Evolutionary conservation across 2,113 vertebrate genomes (phyloP), one percentile per base, ranked within the genome.

Genomic region (Phasianus colchicus): DNA sequence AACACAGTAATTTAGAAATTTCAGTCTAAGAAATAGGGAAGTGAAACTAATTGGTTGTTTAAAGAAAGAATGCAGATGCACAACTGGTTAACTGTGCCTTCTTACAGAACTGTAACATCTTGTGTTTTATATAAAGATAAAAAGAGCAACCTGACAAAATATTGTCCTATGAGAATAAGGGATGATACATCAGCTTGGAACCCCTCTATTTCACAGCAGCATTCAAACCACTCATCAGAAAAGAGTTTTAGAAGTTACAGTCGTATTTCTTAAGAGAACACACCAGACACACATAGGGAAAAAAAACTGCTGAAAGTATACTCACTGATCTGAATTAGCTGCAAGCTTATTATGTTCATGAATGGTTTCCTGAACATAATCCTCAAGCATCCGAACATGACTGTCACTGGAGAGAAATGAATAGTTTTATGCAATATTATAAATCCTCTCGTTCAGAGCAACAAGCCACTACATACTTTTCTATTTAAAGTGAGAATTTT

Each of bases 321-420:
- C 98, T 97, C 92, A 99, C 99, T 99, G 98, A 97, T 99, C 99
- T 13, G 99, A 99, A 81, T 99, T 98, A 43, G 99, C 99, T 55
- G 99, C 99, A 95, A 99, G 97, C 50, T 99, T 99, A 97, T 99
- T 99, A 72, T 99, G 99, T 11, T 99, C 99, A 47, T 99, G 98
- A 95, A 99, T 99, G 10, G 99, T 99, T 96, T 99, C 99, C 65
- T 99, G 98, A 78, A 99, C 99, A 96, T 98, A 99, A 65, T 99
- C 99, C 96, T 99, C 99, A 95, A 99, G 97, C 99, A 99, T 99
- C 78, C 99, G 98, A 57, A 99, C 99, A 3, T 99, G 99, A 91
- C 99, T 99, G 89, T 99, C 99, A 96, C 99, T 99, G 90, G 14
- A 91, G 77, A 34, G 57, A 45, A 29, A 83, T 1, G 2, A 18